Percentiles rank a stretch among this genome's conserved stretches.
These are phyloP conservation scores for Cataglyphis albicans DNA, from an alignment of 2,888 invertebrate genomes.

Conservation along the genomic window DNA sequence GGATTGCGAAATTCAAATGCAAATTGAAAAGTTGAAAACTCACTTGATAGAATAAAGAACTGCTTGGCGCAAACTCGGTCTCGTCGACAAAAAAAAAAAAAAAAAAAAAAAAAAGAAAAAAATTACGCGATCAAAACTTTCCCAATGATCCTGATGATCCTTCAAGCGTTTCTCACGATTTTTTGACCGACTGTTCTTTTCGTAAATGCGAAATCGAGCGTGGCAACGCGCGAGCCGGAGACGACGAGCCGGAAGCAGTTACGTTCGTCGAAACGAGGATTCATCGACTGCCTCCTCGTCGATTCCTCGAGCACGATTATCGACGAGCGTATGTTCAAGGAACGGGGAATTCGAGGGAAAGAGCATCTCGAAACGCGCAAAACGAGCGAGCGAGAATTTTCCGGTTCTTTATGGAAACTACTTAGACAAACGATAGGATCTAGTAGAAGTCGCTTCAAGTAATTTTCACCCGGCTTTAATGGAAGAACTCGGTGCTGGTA, in stretches of 20 bases:
- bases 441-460: slow-evolving; percentile 50
- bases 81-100: background rate
- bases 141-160: slow-evolving; percentile 2
- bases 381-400: slow-evolving; percentile 45
- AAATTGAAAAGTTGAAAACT: background rate
- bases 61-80: background rate
- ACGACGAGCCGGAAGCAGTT: slow-evolving; percentile 28
- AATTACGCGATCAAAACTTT: slow-evolving; percentile 10
- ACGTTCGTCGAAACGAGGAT: slow-evolving; percentile 32
- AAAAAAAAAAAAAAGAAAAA: background rate
- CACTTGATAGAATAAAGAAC: background rate
- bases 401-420: slow-evolving; percentile 61
- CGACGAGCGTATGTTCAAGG: slow-evolving; percentile 1
- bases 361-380: slow-evolving; percentile 35
- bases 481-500: slow-evolving; percentile 26
- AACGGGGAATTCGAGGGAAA: slow-evolving; percentile 39
- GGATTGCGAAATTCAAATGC: background rate
- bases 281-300: slow-evolving; percentile 35
- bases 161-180: background rate
- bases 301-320: slow-evolving; percentile 52
- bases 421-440: slow-evolving; percentile 66
- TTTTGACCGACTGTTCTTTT: slow-evolving; percentile 33
- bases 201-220: slow-evolving; percentile 38
- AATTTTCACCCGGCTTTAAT: slow-evolving; percentile 66
- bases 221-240: background rate